Conservation (phyloP, 64 coral and sea anemone genomes). For the Porites australiensis region DNA sequence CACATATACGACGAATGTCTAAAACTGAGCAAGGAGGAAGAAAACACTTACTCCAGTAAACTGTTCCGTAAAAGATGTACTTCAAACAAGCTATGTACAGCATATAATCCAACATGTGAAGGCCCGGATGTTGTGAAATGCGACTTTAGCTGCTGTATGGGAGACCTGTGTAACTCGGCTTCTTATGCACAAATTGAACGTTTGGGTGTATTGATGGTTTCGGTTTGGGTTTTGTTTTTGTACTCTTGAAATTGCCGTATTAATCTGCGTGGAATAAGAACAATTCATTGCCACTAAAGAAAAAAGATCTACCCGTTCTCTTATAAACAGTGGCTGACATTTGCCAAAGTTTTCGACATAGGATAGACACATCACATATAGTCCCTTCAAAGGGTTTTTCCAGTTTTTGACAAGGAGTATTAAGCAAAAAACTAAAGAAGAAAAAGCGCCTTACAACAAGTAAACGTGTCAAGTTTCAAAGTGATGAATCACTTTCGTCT, state of each 20-base stretch:
- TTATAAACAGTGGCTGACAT: no score
- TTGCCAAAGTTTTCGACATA: no score
- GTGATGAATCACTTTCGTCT: no score
- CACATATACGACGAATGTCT: conserved; percentile 16
- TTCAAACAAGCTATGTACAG: conserved; percentile 26
- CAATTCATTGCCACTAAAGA: no score
- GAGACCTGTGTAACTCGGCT: conserved; percentile 11
- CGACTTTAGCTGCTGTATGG: conserved; percentile 47
- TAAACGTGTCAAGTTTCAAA: no score
- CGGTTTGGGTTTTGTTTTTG: background rate
- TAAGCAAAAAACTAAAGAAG: no score
- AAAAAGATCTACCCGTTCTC: no score
- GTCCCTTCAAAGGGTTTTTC: no score
- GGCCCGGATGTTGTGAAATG: conserved; percentile 29
- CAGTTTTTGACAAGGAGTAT: no score
- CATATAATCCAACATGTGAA: conserved; percentile 32
- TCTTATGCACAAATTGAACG: background rate
- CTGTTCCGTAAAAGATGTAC: conserved; percentile 35
- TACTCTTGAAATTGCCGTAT: background rate
- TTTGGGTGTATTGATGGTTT: background rate
- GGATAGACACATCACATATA: no score
- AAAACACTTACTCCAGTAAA: background rate
- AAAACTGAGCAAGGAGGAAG: conserved; percentile 25
- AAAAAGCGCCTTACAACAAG: no score
- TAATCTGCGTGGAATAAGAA: background rate